Percentiles rank a stretch among this genome's conserved stretches.
Conservation (phyloP, 37 sponge, comb jelly and placozoan species). For the Ianthella basta region DNA sequence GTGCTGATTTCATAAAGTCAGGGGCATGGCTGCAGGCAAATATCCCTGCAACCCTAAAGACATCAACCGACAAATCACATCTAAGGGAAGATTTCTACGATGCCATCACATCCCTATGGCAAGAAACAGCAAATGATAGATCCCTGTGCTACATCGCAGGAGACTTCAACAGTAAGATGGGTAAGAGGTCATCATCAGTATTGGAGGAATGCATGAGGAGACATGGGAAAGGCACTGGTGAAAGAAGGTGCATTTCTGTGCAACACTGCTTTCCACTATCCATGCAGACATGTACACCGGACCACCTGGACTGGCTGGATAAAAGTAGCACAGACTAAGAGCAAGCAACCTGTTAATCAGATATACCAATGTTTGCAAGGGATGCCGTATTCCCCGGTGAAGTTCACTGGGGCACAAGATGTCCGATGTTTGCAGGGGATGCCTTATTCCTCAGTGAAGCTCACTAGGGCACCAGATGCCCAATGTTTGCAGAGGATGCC, state of each 20-base stretch:
- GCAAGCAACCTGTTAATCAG: slow-evolving; percentile 23
- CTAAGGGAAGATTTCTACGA: not conserved
- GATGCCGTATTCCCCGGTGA: no score
- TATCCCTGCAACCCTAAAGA: slow-evolving; percentile 1
- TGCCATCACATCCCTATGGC: slow-evolving; percentile 26
- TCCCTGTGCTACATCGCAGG: slow-evolving; percentile 22
- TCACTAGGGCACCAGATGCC: no score
- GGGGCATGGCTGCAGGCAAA: not conserved
- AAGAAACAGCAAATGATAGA: slow-evolving; percentile 31
- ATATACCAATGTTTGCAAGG: no score
- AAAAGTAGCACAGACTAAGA: slow-evolving; percentile 2
- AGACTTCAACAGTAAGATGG: slow-evolving; percentile 31
- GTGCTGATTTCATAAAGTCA: not conserved
- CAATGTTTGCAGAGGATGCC: no score
- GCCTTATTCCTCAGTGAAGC: no score
- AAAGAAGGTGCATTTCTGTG: not conserved
- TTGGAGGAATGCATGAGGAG: slow-evolving; percentile 19
- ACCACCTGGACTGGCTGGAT: slow-evolving; percentile 19
- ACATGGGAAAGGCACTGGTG: slow-evolving; percentile 6
- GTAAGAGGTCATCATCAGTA: slow-evolving; percentile 13
- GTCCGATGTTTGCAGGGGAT: no score
- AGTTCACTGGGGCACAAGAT: no score
- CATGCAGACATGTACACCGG: slow-evolving; percentile 6
- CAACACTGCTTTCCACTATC: slow-evolving; percentile 24
- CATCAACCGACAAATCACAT: not conserved